Base-by-base conservation (phyloP, 2,797 vertebrate species). In the Eutrigla gurnardus region DNA sequence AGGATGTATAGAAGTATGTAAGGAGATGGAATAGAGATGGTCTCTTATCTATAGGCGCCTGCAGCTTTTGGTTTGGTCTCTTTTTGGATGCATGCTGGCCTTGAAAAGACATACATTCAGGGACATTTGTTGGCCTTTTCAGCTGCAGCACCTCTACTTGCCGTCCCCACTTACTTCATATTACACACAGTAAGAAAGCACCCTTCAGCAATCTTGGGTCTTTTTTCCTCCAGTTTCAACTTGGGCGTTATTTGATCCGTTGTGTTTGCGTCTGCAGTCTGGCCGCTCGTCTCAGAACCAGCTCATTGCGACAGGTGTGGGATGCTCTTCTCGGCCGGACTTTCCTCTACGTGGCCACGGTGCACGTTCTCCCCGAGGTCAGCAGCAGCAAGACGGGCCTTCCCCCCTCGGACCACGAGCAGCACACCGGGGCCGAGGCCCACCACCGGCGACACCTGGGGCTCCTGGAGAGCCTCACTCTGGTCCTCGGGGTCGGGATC, bases 41-140 rank as follows among this genome's bases (percentile, higher is more conserved):
- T 65, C 1, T 54, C 15, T 67, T 9, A 11, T 64, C 3, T 14
- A 49, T 49, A 95, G 95, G 93, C 93, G 11, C 95, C 94, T 32
- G 92, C 94, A 10, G 94, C 25, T 25, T 25, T 25, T 25, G 25
- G 25, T 25, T 25, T 25, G 25, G 25, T 25, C 25, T 25, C 25
- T 93, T 6, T 94, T 96, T 18, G 94, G 78, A 85, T 96, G 93
- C 94, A 95, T 1, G 81, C 92, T 2, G 95, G 95, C 37, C 83
- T 96, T 5, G 94, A 96, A 59, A 89, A 83, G 78, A 93, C 90
- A 47, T 90, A 91, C 65, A 93, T 93, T 32, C 94, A 94, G 75
- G 92, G 90, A 58, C 91, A 96, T 73, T 82, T 96, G 25, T 73
- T 95, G 77, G 89, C 81, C 12, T 95, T 96, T 74, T 94, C 93